Evolutionary conservation across 2,888 invertebrate genomes (phyloP), one percentile per base, ranked within the genome.

Genomic region (Deilephila porcellus): DNA sequence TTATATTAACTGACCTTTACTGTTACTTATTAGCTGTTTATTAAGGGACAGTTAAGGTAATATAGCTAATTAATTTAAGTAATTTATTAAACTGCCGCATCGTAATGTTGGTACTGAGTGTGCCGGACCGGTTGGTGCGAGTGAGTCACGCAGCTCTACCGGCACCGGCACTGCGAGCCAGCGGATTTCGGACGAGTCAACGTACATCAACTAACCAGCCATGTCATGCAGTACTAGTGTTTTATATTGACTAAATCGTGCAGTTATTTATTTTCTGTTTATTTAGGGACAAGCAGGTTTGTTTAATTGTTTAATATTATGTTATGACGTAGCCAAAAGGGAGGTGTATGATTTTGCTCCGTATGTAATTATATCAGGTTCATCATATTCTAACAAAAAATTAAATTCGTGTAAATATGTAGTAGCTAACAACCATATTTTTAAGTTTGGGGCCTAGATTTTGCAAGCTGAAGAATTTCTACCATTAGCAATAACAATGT

Each of bases 111-210:
- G 80, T 71, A 60, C 71, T 62, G 79, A 74, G 72, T 63, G 53
- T 53, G 73, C 20, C 19, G 60, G 77, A 87, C 88, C 86, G 86
- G 89, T 90, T 89, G 79, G 81, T 80, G 75, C 75, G 79, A 73
- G 80, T 90, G 89, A 88, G 76, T 90, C 88, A 90, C 73, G 77
- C 77, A 3, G 80, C 85, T 83, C 83, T n/a, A 83, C 82, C 82
- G 79, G 75, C 79, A 74, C 59, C 56, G 77, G 75, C 75, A 77
- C 82, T 80, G 78, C 75, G 76, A 67, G 74, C 76, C 79, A 78
- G 74, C 77, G 74, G 81, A 81, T 84, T 85, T 85, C 73, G 81
- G 81, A 82, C 83, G 78, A 74, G 81, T 83, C 83, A 82, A 83
- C 85, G 80, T 76, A 80, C 67, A 74, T 76, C 77, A 81, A 80